These are phyloP conservation scores for Thymelicus sylvestris DNA, from an alignment of 2,888 invertebrate species.

Conservation along the genomic window DNA sequence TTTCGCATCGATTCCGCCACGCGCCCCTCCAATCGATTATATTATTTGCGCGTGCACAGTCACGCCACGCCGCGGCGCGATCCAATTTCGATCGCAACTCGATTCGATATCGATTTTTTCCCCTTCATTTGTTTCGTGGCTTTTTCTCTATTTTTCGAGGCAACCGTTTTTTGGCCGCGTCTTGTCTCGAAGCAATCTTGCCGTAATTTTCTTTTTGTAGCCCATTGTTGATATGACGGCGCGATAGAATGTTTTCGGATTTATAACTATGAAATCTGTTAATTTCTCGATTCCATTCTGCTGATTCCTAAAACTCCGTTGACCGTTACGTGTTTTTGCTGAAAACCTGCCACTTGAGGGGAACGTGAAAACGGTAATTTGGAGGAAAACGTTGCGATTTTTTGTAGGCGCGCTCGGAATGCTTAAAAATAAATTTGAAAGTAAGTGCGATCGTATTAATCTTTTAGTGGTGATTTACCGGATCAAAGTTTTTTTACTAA, in stretches of 20 bases:
- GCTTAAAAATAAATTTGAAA: conserved; percentile 29
- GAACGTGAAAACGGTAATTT: conserved; percentile 36
- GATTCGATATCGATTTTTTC: conserved; percentile 67
- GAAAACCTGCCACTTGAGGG: conserved; percentile 5
- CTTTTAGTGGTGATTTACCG: conserved; percentile 23
- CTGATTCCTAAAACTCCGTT: conserved; percentile 16
- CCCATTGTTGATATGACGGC: conserved; percentile 57
- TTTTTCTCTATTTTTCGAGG: conserved; percentile 56
- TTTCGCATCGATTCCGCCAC: conserved; percentile 64
- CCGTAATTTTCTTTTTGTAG: conserved; percentile 50
- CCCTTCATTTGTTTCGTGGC: conserved; percentile 51
- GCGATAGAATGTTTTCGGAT: conserved; percentile 51
- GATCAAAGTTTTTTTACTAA: conserved; percentile 3
- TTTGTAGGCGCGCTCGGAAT: conserved; percentile 15
- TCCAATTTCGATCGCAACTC: conserved; percentile 53
- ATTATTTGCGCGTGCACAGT: conserved; percentile 64
- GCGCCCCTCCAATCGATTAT: conserved; percentile 62
- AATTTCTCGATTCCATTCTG: conserved; percentile 48
- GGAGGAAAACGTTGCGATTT: conserved; percentile 25
- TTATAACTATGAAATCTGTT: conserved; percentile 58
- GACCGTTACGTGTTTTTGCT: conserved; percentile 27
- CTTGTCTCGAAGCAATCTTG: conserved; percentile 54
- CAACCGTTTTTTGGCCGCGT: conserved; percentile 66
- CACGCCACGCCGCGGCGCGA: conserved; percentile 64
- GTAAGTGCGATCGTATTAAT: conserved; percentile 12